Percentiles rank a stretch among this genome's conserved stretches.
phyloP scores from a whole-genome alignment of 2,888 invertebrate genomes.

The Drosophila atripex region DNA sequence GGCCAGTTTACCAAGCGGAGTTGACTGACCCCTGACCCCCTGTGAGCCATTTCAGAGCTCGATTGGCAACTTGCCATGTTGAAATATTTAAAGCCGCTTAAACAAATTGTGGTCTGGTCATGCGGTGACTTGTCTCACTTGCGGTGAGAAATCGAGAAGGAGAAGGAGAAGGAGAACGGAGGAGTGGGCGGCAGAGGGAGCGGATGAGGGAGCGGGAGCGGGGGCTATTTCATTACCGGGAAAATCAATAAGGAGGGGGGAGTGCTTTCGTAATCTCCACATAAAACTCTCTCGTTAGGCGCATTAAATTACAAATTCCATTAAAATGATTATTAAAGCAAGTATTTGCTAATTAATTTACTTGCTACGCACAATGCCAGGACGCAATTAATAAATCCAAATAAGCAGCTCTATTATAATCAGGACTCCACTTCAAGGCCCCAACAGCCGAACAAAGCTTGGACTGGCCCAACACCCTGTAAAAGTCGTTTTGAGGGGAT shows the following conservation, averaged over 20 bases:
- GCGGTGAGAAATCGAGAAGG: not conserved
- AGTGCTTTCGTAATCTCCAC: constrained; percentile 66
- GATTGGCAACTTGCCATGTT: constrained; percentile 66
- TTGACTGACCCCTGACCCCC: constrained; percentile 66
- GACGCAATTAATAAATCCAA: constrained; percentile 75
- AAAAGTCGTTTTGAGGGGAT: constrained; percentile 21
- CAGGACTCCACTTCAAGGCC: constrained; percentile 11
- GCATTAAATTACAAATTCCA: constrained; percentile 82
- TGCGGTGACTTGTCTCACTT: constrained; percentile 49
- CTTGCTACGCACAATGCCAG: constrained; percentile 66
- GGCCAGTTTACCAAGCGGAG: constrained; percentile 50
- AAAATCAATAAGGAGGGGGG: constrained; percentile 43
- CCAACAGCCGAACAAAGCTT: not conserved
- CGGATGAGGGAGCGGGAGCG: no score
- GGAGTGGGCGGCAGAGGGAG: no score
- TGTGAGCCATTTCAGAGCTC: constrained; percentile 19
- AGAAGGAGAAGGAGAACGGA: no score
- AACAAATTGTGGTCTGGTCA: constrained; percentile 73
- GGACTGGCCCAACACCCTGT: constrained; percentile 35
- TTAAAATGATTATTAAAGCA: constrained; percentile 80
- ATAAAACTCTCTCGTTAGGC: constrained; percentile 79
- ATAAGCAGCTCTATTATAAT: constrained; percentile 59
- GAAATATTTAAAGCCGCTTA: constrained; percentile 81
- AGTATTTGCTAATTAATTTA: constrained; percentile 82
- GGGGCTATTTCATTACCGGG: constrained; percentile 17